Base-by-base conservation (phyloP, 1,140 invertebrate species). In the Drosophila ohnishii region DNA sequence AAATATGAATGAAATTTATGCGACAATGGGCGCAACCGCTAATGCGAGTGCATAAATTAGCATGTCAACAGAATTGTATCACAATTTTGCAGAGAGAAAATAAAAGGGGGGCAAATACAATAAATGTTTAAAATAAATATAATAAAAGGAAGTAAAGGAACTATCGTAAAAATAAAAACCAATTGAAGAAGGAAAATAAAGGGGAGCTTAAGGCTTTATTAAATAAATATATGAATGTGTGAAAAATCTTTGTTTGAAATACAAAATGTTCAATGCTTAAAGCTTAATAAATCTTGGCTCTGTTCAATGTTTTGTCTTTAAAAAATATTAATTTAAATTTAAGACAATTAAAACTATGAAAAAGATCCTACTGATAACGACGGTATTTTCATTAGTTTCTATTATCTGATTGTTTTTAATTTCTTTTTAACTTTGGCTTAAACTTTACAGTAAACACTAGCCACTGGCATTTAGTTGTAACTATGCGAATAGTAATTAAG, bases 1-100 rank as follows among this genome's bases (percentile, higher is more conserved):
- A 84, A 88, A 80, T 87, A 89, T 83, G 84, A 88, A 80, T 74
- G 69, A 84, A 85, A 89, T 83, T 88, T 87, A 87, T 88, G 85
- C 84, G 64, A 74, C 83, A 83, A 80, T 78, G 74, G 78, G 78
- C 73, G 79, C 76, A 88, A 74, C 78, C 42, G 40, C 62, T 60
- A 66, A 65, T 61, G 51, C 70, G 47, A 67, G 37, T 44, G 28
- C 64, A 69, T 50, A 62, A 48, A 76, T 66, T 75, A 63, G 53
- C 51, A 82, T 83, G 58, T 9, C 32, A 37, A 53, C 62, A 63
- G 47, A 66, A 60, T 65, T 74, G 62, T 48, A 70, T 63, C 70
- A 50, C 3, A 48, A 45, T 16, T 39, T 50, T 62, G 40, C 37
- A 58, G 39, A 37, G 45, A 30, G 32, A 61, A 61, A 61, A 61